Conservation (phyloP, 1,140 invertebrate genomes). For the Uloborus diversus region DNA sequence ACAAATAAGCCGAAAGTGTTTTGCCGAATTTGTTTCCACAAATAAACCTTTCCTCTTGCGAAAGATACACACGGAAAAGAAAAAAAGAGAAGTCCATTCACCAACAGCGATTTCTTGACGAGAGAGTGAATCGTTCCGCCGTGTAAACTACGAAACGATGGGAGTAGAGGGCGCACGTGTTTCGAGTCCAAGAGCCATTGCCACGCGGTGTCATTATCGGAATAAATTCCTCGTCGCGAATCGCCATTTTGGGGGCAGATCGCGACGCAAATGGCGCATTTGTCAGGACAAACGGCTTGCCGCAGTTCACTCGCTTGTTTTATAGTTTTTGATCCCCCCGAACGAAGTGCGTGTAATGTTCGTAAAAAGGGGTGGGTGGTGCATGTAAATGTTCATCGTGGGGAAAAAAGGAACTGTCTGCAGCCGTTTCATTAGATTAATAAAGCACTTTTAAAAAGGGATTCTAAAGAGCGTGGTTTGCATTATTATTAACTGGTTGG, state of each 20-base stretch:
- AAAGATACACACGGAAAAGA: too few species aligned
- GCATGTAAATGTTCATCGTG: too few species aligned
- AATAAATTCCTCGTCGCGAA: constrained; percentile 35
- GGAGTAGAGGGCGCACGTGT: constrained; percentile 2
- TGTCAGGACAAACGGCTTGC: constrained; percentile 18
- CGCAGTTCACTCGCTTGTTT: constrained; percentile 3
- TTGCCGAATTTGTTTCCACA: too few species aligned
- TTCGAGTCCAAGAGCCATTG: constrained; percentile 1
- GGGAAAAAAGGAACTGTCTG: background rate
- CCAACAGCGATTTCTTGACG: too few species aligned
- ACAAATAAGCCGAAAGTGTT: too few species aligned
- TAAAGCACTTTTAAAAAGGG: background rate
- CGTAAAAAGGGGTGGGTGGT: background rate
- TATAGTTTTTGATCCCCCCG: background rate
- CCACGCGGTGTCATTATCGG: constrained; percentile 35
- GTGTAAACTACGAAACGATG: background rate
- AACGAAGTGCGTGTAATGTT: background rate
- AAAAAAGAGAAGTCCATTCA: too few species aligned
- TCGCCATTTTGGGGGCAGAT: constrained; percentile 36
- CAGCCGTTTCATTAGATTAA: background rate
- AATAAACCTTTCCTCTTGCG: too few species aligned
- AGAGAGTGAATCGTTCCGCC: too few species aligned
- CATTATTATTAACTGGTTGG: too few species aligned
- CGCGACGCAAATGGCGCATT: constrained; percentile 37
- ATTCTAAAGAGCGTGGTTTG: background rate